Percentiles rank a stretch among this genome's conserved stretches.
These are phyloP conservation scores for Drosophila vallismaia DNA, from an alignment of 2,888 invertebrate species.

Conservation along the genomic window DNA sequence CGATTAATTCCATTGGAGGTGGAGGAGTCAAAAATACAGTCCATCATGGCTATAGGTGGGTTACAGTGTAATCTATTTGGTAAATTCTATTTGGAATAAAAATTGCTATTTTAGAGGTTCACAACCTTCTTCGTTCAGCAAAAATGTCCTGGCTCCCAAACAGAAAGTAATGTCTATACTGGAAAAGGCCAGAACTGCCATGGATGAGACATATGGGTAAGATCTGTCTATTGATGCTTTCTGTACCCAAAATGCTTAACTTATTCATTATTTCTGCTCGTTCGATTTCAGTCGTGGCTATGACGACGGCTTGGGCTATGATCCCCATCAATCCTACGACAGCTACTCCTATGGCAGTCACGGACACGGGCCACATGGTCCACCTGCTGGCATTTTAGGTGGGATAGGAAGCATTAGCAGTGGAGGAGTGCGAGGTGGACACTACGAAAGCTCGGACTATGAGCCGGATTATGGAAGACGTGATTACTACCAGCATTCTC, in stretches of 20 bases:
- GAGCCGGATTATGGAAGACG: conserved; percentile 82
- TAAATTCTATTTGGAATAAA: no score
- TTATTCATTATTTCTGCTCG: no score
- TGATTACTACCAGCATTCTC: conserved; percentile 83
- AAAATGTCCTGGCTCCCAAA: conserved; percentile 87
- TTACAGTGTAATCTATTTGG: no score
- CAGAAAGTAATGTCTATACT: conserved; percentile 93
- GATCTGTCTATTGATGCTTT: conserved; percentile 52
- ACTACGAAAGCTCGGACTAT: conserved; percentile 82
- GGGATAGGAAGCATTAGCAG: conserved; percentile 59
- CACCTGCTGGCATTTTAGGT: conserved; percentile 68
- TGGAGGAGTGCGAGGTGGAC: conserved; percentile 55
- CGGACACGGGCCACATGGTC: conserved; percentile 71
- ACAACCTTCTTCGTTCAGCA: conserved; percentile 82
- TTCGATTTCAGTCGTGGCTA: conserved; percentile 80
- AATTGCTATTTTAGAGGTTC: conserved; percentile 54
- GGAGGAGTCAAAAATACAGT: conserved; percentile 62
- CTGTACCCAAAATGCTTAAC: neutral
- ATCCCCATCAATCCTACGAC: conserved; percentile 81
- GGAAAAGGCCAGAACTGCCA: conserved; percentile 91
- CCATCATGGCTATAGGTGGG: conserved; percentile 80
- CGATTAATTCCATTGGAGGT: conserved; percentile 36
- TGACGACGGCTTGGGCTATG: conserved; percentile 82
- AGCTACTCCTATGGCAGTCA: conserved; percentile 76
- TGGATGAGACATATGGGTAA: conserved; percentile 91